Percentiles rank a stretch among this genome's conserved stretches.
Conservation (phyloP, 2,797 vertebrate genomes). For the Gymnoscopelus microlampas region DNA sequence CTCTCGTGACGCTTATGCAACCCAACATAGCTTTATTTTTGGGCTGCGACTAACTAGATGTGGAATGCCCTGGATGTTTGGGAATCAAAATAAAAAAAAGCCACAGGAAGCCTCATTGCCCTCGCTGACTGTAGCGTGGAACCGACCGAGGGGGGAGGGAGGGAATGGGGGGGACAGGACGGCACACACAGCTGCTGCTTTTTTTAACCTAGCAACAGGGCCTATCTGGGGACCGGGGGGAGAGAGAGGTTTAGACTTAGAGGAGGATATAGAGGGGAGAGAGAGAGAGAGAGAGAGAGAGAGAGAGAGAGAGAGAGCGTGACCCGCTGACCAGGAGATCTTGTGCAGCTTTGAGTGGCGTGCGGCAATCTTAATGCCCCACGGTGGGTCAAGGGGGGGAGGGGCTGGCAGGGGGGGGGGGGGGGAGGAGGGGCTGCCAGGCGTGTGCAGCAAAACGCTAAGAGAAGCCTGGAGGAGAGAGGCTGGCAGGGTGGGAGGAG, state of each 20-base stretch:
- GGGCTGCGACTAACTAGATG: constrained; percentile 51
- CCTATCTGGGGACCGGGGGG: constrained; percentile 31
- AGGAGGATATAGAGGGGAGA: neutral
- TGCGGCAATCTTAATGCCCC: constrained; percentile 33
- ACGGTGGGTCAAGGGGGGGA: constrained; percentile 9
- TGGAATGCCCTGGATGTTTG: constrained; percentile 62
- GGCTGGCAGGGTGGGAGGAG: constrained; percentile 11
- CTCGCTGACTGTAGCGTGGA: neutral
- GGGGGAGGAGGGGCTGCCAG: constrained; percentile 1
- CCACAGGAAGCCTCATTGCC: neutral
- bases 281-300: neutral
- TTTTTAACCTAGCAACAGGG: constrained; percentile 43
- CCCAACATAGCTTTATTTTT: constrained; percentile 44
- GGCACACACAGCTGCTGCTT: constrained; percentile 7
- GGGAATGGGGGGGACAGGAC: too few species aligned
- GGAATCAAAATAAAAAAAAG: constrained; percentile 1
- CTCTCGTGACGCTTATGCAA: constrained; percentile 53
- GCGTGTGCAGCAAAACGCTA: neutral
- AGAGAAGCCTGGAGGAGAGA: neutral
- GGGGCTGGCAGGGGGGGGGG: neutral
- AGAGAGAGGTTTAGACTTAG: neutral
- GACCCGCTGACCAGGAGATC: constrained; percentile 26
- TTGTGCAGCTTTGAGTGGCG: constrained; percentile 3
- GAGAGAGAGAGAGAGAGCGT: neutral
- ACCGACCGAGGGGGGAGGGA: neutral